Base-by-base conservation (phyloP, 1,140 invertebrate species). In the Drosophila orena region DNA sequence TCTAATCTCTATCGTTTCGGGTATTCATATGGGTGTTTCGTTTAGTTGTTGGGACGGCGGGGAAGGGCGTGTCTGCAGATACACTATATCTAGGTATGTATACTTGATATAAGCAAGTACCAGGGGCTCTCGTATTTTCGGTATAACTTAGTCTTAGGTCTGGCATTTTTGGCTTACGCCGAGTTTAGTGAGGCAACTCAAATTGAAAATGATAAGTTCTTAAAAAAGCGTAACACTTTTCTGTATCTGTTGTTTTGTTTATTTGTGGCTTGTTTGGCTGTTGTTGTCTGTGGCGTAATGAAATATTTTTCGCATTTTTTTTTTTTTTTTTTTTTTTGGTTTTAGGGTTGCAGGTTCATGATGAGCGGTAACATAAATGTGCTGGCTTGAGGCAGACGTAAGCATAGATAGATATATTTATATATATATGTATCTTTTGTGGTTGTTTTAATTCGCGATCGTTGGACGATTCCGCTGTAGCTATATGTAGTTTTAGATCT, bases 321-420 rank as follows among this genome's bases (percentile, higher is more conserved):
- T 7, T 55, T 30, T 37, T 27, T 27, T 24, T 17, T 53, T 15
- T n/a, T 22, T 20, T 10, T 50, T 60, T 30, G 12, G 27, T 30
- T 59, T 53, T 43, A 49, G 53, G 54, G 8, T 60, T 55, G 30
- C 42, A 42, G 37, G 64, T 65, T 76, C 49, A 69, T 80, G 66
- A 84, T 84, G 81, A 84, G 60, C 58, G 46, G 53, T 77, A 72
- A 85, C 70, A 74, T 74, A 77, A 84, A 84, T 85, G 80, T 84
- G 80, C 80, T 84, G 60, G 65, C 50, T 75, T 55, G 80, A 72
- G 64, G 59, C 70, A 57, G 57, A 76, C 57, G 69, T 84, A 80
- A 57, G 64, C 53, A 72, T 77, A 77, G 69, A 72, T 85, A 66
- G 38, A 65, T 65, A 75, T 75, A 80, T 17, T 1, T 17, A 65